Conservation (phyloP, 2,888 invertebrate species). For the Leptothorax acervorum region DNA sequence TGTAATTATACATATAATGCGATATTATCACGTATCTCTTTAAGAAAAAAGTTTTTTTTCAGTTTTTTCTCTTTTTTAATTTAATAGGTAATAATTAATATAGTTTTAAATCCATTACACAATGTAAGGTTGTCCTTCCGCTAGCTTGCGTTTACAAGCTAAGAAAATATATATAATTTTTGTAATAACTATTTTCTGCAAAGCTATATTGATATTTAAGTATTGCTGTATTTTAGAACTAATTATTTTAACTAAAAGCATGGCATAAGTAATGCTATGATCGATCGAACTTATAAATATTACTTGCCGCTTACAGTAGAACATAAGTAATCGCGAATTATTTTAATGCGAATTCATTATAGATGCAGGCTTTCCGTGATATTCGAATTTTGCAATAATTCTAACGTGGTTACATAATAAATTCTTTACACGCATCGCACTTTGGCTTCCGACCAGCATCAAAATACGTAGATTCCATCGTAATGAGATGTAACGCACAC, state of each 20-base stretch:
- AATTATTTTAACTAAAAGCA: not conserved
- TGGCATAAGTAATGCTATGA: not conserved
- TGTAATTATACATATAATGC: not conserved
- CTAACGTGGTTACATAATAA: slow-evolving; percentile 72
- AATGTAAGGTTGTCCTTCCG: not conserved
- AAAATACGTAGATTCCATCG: slow-evolving; percentile 76
- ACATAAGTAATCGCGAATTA: slow-evolving; percentile 14
- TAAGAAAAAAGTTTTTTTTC: not conserved
- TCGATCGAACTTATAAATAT: not conserved
- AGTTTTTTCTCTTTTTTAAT: not conserved
- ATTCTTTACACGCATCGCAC: slow-evolving; percentile 68
- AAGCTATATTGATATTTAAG: not conserved
- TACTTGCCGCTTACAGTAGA: not conserved
- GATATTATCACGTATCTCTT: not conserved
- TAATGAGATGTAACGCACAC: slow-evolving; percentile 67
- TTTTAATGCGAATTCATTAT: slow-evolving; percentile 44
- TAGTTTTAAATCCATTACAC: not conserved
- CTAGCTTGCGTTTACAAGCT: not conserved
- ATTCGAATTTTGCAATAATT: slow-evolving; percentile 69
- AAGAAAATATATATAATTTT: not conserved
- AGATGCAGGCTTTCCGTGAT: slow-evolving; percentile 54
- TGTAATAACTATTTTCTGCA: not conserved
- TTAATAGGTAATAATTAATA: not conserved
- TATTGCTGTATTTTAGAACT: not conserved
- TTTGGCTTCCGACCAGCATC: slow-evolving; percentile 77